Evolutionary conservation across 1,140 invertebrate genomes (phyloP).

Genomic region (Batillaria attramentaria): DNA sequence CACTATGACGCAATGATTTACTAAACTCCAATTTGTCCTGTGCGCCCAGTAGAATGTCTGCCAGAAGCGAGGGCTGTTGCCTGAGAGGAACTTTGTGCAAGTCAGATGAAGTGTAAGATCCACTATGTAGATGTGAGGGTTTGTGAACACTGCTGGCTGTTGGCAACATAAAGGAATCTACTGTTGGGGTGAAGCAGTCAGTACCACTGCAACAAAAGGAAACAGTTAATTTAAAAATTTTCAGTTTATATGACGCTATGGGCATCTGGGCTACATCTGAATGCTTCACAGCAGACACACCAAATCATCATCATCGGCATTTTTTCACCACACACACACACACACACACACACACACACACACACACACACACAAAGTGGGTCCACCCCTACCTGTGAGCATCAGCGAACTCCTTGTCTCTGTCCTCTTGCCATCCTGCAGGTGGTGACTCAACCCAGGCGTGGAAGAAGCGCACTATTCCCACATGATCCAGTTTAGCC

Average conservation of each 20-base stretch:
- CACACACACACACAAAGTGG: not conserved
- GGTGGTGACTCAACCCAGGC: slow-evolving; percentile 95
- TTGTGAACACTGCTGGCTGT: not conserved
- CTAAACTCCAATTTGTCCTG: not conserved
- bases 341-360: not conserved
- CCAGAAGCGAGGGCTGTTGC: not conserved
- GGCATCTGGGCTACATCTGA: too few relatives aligned
- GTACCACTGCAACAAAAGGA: slow-evolving; percentile 30
- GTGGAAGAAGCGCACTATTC: slow-evolving; percentile 96
- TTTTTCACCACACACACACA: not conserved
- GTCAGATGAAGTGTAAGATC: not conserved
- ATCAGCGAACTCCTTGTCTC: slow-evolving; percentile 76
- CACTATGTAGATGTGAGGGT: not conserved
- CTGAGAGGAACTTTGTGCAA: not conserved
- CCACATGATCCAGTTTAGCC: slow-evolving; percentile 93
- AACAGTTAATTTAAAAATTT: slow-evolving; percentile 8
- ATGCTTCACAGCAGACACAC: too few relatives aligned
- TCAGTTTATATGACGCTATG: not conserved
- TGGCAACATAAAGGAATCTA: not conserved
- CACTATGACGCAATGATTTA: slow-evolving; percentile 21
- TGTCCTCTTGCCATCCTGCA: slow-evolving; percentile 86
- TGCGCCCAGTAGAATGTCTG: not conserved
- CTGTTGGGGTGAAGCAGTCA: slow-evolving; percentile 46
- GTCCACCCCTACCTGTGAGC: not conserved
- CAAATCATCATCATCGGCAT: too few relatives aligned